Percentiles rank a stretch among this genome's conserved stretches.
phyloP scores from a whole-genome alignment of 2,797 vertebrate genomes.

The Ctenochaetus hawaiiensis region DNA sequence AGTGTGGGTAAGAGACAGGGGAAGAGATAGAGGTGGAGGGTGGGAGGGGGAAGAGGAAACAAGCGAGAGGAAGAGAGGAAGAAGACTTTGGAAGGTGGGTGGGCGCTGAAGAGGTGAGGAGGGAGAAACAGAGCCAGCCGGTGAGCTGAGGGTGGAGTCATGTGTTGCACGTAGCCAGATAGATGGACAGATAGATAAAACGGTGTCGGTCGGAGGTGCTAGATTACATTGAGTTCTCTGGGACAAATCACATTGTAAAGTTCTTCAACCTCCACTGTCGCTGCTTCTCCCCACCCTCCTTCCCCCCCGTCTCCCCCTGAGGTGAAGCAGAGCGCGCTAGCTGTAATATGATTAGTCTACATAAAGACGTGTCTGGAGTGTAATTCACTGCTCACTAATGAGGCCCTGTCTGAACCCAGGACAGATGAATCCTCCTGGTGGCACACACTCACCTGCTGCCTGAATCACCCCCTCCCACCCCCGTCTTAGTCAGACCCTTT shows the following conservation, averaged over 20 bases:
- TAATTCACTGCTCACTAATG: constrained; percentile 93
- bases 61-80: constrained; percentile 51
- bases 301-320: constrained; percentile 46
- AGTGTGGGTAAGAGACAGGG: constrained; percentile 67
- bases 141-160: constrained; percentile 61
- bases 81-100: constrained; percentile 42
- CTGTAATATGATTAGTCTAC: constrained; percentile 91
- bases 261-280: constrained; percentile 64
- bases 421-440: constrained; percentile 81
- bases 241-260: constrained; percentile 92
- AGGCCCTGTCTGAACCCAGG: constrained; percentile 88
- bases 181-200: constrained; percentile 88
- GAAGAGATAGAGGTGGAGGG: constrained; percentile 48
- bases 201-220: constrained; percentile 88
- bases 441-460: constrained; percentile 80
- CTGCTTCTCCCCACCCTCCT: constrained; percentile 20
- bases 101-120: constrained; percentile 22
- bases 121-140: constrained; percentile 16
- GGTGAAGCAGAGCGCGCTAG: constrained; percentile 80
- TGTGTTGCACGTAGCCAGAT: constrained; percentile 60
- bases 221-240: constrained; percentile 89
- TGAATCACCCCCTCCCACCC: constrained; percentile 26
- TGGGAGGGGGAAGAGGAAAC: constrained; percentile 51
- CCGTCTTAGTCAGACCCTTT: constrained; percentile 38
- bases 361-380: constrained; percentile 91